Evolutionary conservation across 2,797 vertebrate species (phyloP).

Genomic region (Orientallactaga sibirica): DNA sequence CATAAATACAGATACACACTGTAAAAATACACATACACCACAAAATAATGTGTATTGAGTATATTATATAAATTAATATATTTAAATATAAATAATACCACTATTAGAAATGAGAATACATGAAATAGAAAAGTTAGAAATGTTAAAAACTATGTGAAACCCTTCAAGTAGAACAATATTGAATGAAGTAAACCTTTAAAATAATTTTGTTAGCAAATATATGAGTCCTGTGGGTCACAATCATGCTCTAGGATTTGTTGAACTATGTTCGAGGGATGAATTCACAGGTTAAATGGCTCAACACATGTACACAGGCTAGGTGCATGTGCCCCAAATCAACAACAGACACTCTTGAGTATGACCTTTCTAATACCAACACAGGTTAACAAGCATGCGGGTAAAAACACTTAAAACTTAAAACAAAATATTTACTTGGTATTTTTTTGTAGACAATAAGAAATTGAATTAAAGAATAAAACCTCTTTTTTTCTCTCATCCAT

Average conservation of each 20-base stretch:
- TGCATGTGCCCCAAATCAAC: slow-evolving; percentile 43
- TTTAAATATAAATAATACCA: slow-evolving; percentile 59
- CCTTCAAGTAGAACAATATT: slow-evolving; percentile 43
- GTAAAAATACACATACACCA: slow-evolving; percentile 42
- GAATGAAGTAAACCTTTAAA: slow-evolving; percentile 65
- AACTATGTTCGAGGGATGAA: slow-evolving; percentile 45
- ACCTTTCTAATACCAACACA: slow-evolving; percentile 73
- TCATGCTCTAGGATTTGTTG: background rate
- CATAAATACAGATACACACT: background rate
- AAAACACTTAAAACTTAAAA: slow-evolving; percentile 49
- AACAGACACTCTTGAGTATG: slow-evolving; percentile 62
- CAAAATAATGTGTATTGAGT: background rate
- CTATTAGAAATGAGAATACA: slow-evolving; percentile 57
- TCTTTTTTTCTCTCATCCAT: slow-evolving; percentile 72
- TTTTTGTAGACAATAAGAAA: slow-evolving; percentile 77
- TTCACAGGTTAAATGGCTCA: slow-evolving; percentile 49
- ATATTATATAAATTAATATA: slow-evolving; percentile 34
- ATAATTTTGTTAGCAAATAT: slow-evolving; percentile 69
- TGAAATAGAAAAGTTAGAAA: slow-evolving; percentile 46
- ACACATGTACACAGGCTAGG: background rate
- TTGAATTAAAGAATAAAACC: slow-evolving; percentile 69
- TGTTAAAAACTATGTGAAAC: background rate
- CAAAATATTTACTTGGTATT: slow-evolving; percentile 83
- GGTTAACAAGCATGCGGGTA: slow-evolving; percentile 60
- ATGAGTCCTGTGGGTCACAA: background rate